phyloP scores from a whole-genome alignment of 2,113 vertebrate species.

The Narcine bancroftii region DNA sequence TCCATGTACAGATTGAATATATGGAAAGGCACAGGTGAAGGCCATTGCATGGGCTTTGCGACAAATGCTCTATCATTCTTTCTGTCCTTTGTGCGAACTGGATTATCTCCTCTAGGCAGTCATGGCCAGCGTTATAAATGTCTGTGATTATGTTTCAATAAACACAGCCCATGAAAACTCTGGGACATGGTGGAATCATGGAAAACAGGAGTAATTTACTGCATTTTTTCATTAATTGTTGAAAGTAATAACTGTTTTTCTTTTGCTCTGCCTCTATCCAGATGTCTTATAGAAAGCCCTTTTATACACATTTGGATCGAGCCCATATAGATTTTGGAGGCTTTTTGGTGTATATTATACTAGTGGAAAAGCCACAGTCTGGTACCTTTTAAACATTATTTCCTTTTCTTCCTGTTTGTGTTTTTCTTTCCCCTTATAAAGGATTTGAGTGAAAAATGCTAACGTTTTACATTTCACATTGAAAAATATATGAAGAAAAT shows the following conservation, averaged over 20 bases:
- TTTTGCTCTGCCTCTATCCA: constrained; percentile 97
- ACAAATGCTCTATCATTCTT: constrained; percentile 66
- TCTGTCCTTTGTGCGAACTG: constrained; percentile 67
- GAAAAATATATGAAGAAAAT: neutral
- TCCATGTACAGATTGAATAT: constrained; percentile 42
- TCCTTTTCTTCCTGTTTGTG: constrained; percentile 98
- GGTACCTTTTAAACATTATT: constrained; percentile 99
- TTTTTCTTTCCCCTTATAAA: constrained; percentile 97
- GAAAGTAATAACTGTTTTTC: constrained; percentile 95
- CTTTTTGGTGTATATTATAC: constrained; percentile 98
- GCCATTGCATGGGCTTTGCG: constrained; percentile 62
- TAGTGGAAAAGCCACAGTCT: constrained; percentile 99
- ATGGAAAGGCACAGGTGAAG: constrained; percentile 74
- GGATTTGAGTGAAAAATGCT: constrained; percentile 23
- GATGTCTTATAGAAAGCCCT: constrained; percentile 94
- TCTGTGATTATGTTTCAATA: constrained; percentile 41
- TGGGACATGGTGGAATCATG: constrained; percentile 21
- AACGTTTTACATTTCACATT: neutral
- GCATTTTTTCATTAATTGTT: constrained; percentile 78
- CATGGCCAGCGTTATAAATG: constrained; percentile 43
- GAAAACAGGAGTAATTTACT: constrained; percentile 83
- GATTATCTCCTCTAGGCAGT: constrained; percentile 55
- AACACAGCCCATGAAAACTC: constrained; percentile 41
- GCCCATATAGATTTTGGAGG: constrained; percentile 99
- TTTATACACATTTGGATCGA: constrained; percentile 88